Base-by-base conservation (phyloP, 2,888 invertebrate genomes). In the Plebejus anna region DNA sequence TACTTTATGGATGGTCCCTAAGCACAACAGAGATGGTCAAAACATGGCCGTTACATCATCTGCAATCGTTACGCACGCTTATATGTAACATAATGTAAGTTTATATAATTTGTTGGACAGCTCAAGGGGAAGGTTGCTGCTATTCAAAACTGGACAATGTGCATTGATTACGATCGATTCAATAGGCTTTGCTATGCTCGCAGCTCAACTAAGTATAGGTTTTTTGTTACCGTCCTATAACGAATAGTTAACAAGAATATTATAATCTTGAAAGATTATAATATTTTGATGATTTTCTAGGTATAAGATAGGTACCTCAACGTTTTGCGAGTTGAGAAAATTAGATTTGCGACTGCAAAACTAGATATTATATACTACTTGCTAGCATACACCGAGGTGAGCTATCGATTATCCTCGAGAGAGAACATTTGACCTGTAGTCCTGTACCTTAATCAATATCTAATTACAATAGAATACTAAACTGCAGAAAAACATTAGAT, bases 381-480 rank as follows among this genome's bases (percentile, higher is more conserved):
- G 22, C 22, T 22, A 32, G 61, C 22, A 66, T 66, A 22, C 61
- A 11, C 0, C 47, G 28, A 51, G 51, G 55, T 32, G 32, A 51
- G 13, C 28, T 55, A 78, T 76, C 82, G 7, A 47, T 11, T 51
- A 86, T 90, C 92, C 92, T 92, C 91, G 91, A 1, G 47, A 51
- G 0, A 47, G 1, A 51, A 51, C 6, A 4, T 11, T 51, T 11
- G 2, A 51, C 1, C n/a, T 57, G 57, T n/a, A 57, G 22, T 22
- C 22, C 22, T 22, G 22, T 22, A 22, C 22, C 22, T 22, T 22
- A 57, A n/a, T n/a, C n/a, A 6, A 57, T 57, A 22, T 22, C 22
- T 22, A 22, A 22, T n/a, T 57, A n/a, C 16, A n/a, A n/a, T 16
- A n/a, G 16, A 28, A n/a, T 2, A 22, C 22, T 22, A 2, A 22